Evolutionary conservation across 1,140 invertebrate genomes (phyloP).

Genomic region (Cydia amplana): DNA sequence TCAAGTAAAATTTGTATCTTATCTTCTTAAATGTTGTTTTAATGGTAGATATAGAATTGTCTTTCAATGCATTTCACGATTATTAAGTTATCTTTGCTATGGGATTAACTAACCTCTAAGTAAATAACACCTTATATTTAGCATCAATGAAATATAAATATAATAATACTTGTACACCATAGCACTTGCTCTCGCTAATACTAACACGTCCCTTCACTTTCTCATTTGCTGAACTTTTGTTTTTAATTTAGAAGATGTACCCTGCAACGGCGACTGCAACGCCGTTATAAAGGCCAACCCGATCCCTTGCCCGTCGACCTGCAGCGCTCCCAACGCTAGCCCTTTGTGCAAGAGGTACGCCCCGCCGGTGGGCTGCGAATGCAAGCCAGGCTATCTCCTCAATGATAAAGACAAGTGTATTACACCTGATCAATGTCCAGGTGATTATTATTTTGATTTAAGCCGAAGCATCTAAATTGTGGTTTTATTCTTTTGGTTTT

Average conservation of each 20-base stretch:
- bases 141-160: too few relatives aligned
- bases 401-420: not conserved
- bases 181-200: too few relatives aligned
- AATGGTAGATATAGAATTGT: too few relatives aligned
- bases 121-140: too few relatives aligned
- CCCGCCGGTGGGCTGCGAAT: slow-evolving; percentile 18
- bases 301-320: slow-evolving; percentile 3
- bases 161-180: too few relatives aligned
- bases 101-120: too few relatives aligned
- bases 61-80: too few relatives aligned
- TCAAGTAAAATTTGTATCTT: too few relatives aligned
- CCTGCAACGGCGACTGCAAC: slow-evolving; percentile 15
- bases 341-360: slow-evolving; percentile 16
- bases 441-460: slow-evolving; percentile 27
- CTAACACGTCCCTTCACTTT: not conserved
- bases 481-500: too few relatives aligned
- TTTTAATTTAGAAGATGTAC: not conserved
- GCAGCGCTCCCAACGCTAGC: not conserved
- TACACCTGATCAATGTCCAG: slow-evolving; percentile 35
- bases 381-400: slow-evolving; percentile 15
- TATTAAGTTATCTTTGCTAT: too few relatives aligned
- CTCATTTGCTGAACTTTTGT: not conserved
- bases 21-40: too few relatives aligned
- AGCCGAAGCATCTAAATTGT: too few relatives aligned
- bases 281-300: slow-evolving; percentile 18